Evolutionary conservation across 2,797 vertebrate species (phyloP), one percentile per base, ranked within the genome.

Genomic region (Pseudotriccus pelzelni): DNA sequence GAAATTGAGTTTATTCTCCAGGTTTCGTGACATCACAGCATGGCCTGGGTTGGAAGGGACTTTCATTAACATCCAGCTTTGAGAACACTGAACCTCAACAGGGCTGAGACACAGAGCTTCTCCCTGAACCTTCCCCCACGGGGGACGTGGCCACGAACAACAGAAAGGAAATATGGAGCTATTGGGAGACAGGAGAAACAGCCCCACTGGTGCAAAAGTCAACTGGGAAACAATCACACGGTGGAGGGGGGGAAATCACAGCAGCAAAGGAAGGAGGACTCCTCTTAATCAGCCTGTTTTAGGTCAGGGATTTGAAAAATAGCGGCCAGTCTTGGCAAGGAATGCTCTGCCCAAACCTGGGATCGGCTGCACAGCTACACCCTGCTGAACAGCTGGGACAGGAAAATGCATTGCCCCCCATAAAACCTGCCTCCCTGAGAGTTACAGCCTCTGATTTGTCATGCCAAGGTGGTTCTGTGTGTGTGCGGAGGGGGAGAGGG

Each of bases 391-490:
- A 90, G 87, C 84, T 81, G 50, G 43, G 89, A 83, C 79, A 90
- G 73, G 76, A 79, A 91, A 96, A 93, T 47, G 41, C 76, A 94
- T 73, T 90, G 76, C 82, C 90, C 59, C 69, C 64, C 94, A 91
- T 90, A 94, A 96, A 95, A 41, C 67, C 53, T 87, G 62, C 67
- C 89, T 84, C 52, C 56, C 66, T 60, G 87, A 95, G 92, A 95
- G 82, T 86, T 94, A 90, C 92, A 88, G 5, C 43, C 77, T 37
- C 85, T 60, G 32, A 43, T 93, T 88, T 90, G 85, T 84, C 96
- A 88, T 73, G 77, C 59, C 81, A 91, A 46, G 56, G 70, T 90
- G 80, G 64, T 4, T 44, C 58, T 30, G 64, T 41, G 53, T 7
- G 44, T 7, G 21, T 46, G 44, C 13, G 21, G 46, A 4, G 10